Percentiles rank a stretch among this genome's conserved stretches.
phyloP scores from a whole-genome alignment of 2,888 invertebrate genomes.

The Prosapia bicincta region DNA sequence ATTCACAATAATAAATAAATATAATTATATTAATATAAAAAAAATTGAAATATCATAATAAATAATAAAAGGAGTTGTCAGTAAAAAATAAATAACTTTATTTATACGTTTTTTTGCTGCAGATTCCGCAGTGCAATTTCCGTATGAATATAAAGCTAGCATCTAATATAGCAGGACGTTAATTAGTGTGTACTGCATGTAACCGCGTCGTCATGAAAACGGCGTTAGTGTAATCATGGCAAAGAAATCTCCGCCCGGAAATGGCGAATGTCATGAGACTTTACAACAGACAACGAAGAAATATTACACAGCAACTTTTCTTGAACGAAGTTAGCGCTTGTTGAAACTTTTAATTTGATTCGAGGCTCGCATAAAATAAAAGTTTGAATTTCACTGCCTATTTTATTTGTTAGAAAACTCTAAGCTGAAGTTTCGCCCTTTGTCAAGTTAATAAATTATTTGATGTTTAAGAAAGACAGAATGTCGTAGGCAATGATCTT shows the following conservation, averaged over 20 bases:
- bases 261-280: not conserved
- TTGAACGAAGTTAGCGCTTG: not conserved
- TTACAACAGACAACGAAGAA: not conserved
- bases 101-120: too few relatives aligned
- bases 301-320: not conserved
- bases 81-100: too few relatives aligned
- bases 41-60: too few relatives aligned
- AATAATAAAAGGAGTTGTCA: too few relatives aligned
- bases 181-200: not conserved
- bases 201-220: not conserved
- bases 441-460: not conserved
- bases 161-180: too few relatives aligned
- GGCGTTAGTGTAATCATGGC: not conserved
- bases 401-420: not conserved
- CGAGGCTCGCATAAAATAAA: not conserved
- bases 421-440: not conserved
- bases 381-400: not conserved
- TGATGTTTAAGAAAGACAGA: not conserved
- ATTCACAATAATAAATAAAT: too few relatives aligned
- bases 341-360: not conserved
- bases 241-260: not conserved
- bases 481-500: not conserved
- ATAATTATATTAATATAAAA: too few relatives aligned
- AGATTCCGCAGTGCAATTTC: too few relatives aligned
- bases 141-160: too few relatives aligned